Evolutionary conservation across 92 coral and sea anemone species (phyloP).

Genomic region (Parazoanthus atlanticus): DNA sequence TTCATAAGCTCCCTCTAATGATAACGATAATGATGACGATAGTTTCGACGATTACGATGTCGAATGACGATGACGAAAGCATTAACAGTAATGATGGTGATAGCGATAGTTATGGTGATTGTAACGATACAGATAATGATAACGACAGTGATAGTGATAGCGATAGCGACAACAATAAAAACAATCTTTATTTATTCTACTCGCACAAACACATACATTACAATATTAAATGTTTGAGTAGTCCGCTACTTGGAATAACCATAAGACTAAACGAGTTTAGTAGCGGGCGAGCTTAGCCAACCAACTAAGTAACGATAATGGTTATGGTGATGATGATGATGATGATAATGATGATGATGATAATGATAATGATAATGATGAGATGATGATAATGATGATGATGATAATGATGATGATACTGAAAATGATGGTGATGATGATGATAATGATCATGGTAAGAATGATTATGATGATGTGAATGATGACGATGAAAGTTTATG

Average conservation of each 20-base stretch:
- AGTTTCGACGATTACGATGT: neutral
- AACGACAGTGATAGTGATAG: neutral
- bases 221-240: too few species aligned
- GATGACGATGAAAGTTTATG: too few species aligned
- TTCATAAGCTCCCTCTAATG: neutral
- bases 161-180: neutral
- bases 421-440: neutral
- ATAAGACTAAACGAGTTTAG: too few species aligned
- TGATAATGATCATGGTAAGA: neutral
- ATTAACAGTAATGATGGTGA: neutral
- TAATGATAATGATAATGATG: too few species aligned
- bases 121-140: neutral
- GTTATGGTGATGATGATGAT: too few species aligned
- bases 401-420: neutral
- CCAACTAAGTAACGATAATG: too few species aligned
- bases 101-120: neutral
- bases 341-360: too few species aligned
- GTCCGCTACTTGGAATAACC: too few species aligned
- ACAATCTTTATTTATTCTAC: neutral
- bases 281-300: too few species aligned
- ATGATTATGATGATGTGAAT: neutral
- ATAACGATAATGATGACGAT: neutral
- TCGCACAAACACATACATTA: neutral
- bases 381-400: neutral
- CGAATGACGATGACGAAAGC: neutral